Evolutionary conservation across 2,113 vertebrate genomes (phyloP).

Genomic region (Hippoglossus stenolepis): DNA sequence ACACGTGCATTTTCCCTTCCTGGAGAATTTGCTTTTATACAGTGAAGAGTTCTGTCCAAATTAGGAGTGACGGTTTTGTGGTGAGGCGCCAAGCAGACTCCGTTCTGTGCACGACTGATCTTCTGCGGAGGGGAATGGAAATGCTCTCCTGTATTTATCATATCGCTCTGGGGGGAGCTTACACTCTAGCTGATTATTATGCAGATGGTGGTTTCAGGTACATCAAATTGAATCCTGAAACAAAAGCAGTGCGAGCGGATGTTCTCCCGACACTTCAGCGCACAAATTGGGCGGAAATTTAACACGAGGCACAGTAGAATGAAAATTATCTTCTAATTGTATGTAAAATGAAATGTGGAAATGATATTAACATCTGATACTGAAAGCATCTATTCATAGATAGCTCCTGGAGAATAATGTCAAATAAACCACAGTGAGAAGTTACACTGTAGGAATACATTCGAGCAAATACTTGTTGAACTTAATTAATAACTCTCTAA

Average conservation of each 20-base stretch:
- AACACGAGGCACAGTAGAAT: not conserved
- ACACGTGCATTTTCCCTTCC: conserved; percentile 15
- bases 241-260: conserved; percentile 30
- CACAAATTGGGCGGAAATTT: not conserved
- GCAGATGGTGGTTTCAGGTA: conserved; percentile 13
- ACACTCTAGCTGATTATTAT: conserved; percentile 35
- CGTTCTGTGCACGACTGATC: conserved; percentile 16
- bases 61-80: conserved; percentile 48
- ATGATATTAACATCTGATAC: not conserved
- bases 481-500: too few relatives aligned
- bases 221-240: conserved; percentile 26
- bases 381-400: not conserved
- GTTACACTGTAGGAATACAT: too few relatives aligned
- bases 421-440: too few relatives aligned
- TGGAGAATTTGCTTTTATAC: conserved; percentile 14
- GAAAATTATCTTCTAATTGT: not conserved
- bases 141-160: conserved; percentile 34
- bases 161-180: conserved; percentile 10
- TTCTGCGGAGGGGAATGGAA: conserved; percentile 26
- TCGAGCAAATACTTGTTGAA: too few relatives aligned
- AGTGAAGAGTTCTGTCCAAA: conserved; percentile 28
- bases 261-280: not conserved
- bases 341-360: not conserved
- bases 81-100: conserved; percentile 2
- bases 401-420: too few relatives aligned